Base-by-base conservation (phyloP, 1,140 invertebrate genomes). In the Apis cerana region DNA sequence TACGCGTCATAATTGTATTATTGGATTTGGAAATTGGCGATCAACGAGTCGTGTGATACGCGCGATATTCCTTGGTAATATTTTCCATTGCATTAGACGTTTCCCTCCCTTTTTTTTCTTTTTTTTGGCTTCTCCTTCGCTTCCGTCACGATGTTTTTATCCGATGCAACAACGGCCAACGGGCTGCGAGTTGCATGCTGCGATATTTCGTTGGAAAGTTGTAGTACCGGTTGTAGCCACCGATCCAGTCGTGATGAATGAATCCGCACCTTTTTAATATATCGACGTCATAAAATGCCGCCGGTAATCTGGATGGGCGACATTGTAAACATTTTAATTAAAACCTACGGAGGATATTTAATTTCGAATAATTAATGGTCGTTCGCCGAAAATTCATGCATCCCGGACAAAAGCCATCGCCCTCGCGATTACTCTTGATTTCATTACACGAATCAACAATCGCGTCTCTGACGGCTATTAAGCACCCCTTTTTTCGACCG, bases 261-360 rank as follows among this genome's bases (percentile, higher is more conserved):
- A 85, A 87, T 85, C 72, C 56, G 58, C n/a, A 19, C 27, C 77
- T 80, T 88, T 88, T 88, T 85, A 88, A 88, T 88, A 87, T 69
- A 82, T 87, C 81, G 79, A 77, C 78, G 43, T 72, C 13, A 68
- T 78, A 83, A 81, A 89, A 88, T 79, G 81, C 83, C 74, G 75
- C 43, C 75, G 80, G 84, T 85, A 85, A 89, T 85, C 80, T 75
- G 80, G 74, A 13, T 17, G 84, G 82, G 65, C 78, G 80, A 83
- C 89, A 91, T 89, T 92, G 90, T 92, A 92, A 92, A 92, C 91
- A 92, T 92, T 93, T 92, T 92, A 93, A 93, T 93, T 92, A 93
- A 92, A 93, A 86, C 86, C 75, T 85, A 75, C 85, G 89, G 87
- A 91, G 90, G 91, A 92, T 93, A 92, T 93, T 93, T 93, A 93